Conservation (phyloP, 2,797 vertebrate species). For the Rhinichthys osculus region DNA sequence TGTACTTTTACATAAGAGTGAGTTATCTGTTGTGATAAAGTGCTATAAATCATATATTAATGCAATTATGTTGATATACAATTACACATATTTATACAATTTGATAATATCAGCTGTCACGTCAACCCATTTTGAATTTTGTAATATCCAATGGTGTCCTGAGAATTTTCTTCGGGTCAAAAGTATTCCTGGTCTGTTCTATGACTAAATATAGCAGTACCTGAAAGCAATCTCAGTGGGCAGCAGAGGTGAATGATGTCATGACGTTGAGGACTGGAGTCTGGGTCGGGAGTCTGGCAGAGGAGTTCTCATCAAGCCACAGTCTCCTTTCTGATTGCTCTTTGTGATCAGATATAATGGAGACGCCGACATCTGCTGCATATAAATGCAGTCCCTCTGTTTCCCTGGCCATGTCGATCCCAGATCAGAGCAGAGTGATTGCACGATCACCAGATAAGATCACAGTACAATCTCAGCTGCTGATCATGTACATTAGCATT, state of each 20-base stretch:
- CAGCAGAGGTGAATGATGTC: constrained; percentile 53
- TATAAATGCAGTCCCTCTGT: constrained; percentile 26
- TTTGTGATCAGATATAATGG: constrained; percentile 57
- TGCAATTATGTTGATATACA: background rate
- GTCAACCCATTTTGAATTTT: background rate
- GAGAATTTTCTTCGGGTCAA: background rate
- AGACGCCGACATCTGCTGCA: constrained; percentile 47
- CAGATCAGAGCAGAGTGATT: constrained; percentile 40
- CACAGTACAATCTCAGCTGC: constrained; percentile 18
- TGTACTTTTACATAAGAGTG: background rate
- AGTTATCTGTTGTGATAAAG: background rate
- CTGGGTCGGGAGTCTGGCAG: constrained; percentile 43
- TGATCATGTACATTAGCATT: constrained; percentile 34
- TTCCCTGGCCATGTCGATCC: background rate
- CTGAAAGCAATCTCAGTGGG: constrained; percentile 33
- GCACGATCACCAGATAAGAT: constrained; percentile 21
- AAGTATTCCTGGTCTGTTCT: constrained; percentile 22
- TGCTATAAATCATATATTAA: background rate
- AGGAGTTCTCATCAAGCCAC: constrained; percentile 40
- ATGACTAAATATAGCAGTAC: constrained; percentile 34
- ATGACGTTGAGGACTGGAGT: constrained; percentile 37
- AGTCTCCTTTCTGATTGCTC: constrained; percentile 51
- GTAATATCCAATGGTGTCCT: background rate
- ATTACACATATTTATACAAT: background rate
- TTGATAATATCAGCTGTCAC: background rate